A percentile compares a stretch with the other conserved stretches of the same genome.
phyloP scores from a whole-genome alignment of 1,140 invertebrate species.

The Diabrotica virgifera region DNA sequence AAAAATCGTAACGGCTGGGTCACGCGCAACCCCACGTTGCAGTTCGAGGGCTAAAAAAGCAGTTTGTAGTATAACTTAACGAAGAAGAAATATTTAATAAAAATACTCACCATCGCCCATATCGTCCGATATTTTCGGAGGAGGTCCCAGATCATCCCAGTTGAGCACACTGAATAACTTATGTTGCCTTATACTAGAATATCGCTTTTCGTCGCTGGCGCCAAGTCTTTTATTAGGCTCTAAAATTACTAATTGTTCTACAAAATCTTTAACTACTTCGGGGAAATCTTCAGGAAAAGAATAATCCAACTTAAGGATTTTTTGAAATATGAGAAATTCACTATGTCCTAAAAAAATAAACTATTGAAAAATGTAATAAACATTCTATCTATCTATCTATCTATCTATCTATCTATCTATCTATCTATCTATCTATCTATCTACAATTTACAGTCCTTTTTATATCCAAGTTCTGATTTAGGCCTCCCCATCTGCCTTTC shows the following conservation, averaged over 20 bases:
- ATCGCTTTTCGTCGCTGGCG: slow-evolving; percentile 71
- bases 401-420: no score
- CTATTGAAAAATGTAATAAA: no score
- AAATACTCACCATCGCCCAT: slow-evolving; percentile 7
- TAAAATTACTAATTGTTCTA: slow-evolving; percentile 80
- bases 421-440: no score
- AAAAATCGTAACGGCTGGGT: no score
- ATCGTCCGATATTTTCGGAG: slow-evolving; percentile 58
- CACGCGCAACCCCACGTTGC: no score
- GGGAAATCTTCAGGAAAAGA: slow-evolving; percentile 91
- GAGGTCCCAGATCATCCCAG: slow-evolving; percentile 79
- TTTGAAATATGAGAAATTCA: slow-evolving; percentile 97
- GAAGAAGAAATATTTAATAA: background rate
- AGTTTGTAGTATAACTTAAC: background rate
- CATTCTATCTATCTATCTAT: no score
- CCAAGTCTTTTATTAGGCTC: slow-evolving; percentile 80
- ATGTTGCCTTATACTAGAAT: slow-evolving; percentile 80
- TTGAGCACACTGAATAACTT: slow-evolving; percentile 81
- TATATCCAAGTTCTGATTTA: no score
- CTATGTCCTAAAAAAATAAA: slow-evolving; percentile 56
- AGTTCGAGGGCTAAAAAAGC: background rate
- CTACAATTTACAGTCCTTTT: no score
- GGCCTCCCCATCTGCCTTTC: no score
- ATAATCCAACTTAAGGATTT: slow-evolving; percentile 89
- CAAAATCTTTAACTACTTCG: slow-evolving; percentile 78